Percentiles rank a stretch among this genome's conserved stretches.
These are phyloP conservation scores for Semnornis frantzii DNA, from an alignment of 2,113 vertebrate genomes.

Conservation along the genomic window DNA sequence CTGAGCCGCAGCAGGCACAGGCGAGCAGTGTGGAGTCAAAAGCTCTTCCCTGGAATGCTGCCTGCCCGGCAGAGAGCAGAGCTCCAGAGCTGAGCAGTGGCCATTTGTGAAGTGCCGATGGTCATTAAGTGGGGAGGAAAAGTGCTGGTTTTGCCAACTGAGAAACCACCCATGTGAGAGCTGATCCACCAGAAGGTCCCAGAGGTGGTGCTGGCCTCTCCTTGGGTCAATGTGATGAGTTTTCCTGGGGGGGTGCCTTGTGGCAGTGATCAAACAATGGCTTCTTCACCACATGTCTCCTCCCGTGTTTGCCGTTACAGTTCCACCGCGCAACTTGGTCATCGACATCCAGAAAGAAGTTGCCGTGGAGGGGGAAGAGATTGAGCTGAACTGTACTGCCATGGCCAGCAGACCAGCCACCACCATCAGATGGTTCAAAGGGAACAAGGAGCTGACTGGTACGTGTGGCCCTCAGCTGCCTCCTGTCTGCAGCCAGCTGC, in stretches of 20 bases:
- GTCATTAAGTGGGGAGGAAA: background rate
- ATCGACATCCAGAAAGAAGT: constrained; percentile 93
- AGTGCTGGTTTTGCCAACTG: background rate
- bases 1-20: background rate
- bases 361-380: constrained; percentile 93
- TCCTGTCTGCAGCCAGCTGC: background rate
- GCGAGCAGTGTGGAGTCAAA: rapidly evolving
- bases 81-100: background rate
- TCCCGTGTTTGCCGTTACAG: constrained; percentile 64
- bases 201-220: background rate
- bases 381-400: constrained; percentile 95
- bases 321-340: constrained; percentile 91
- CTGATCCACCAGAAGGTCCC: constrained; percentile 14
- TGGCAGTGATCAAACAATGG: background rate
- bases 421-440: constrained; percentile 96
- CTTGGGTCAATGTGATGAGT: background rate
- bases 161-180: background rate
- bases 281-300: background rate
- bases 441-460: constrained; percentile 92
- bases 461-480: background rate
- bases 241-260: background rate
- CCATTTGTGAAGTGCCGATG: background rate
- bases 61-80: background rate
- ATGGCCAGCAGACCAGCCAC: constrained; percentile 95
- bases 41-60: background rate